A percentile compares a stretch with the other conserved stretches of the same genome.
phyloP scores from a whole-genome alignment of 2,113 vertebrate genomes.

The Leptocoma aspasia region DNA sequence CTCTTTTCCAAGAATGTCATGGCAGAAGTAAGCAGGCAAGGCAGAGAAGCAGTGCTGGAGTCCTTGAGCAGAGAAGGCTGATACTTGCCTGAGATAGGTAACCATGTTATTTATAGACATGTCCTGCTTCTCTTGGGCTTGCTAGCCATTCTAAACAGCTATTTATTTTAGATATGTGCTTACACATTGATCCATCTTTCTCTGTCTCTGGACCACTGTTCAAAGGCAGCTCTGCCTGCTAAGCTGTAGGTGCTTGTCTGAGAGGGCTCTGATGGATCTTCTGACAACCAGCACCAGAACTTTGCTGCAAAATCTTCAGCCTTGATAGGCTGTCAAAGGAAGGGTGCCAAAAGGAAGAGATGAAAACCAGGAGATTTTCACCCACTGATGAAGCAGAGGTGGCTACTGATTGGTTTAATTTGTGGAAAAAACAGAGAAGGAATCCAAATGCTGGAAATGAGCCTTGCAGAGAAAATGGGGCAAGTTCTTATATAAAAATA shows the following conservation, averaged over 20 bases:
- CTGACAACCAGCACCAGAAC: background rate
- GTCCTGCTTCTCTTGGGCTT: background rate
- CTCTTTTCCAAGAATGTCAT: background rate
- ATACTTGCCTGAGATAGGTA: background rate
- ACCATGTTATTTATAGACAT: background rate
- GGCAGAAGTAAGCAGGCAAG: conserved; percentile 5
- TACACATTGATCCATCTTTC: background rate
- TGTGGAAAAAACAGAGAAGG: background rate
- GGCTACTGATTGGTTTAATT: background rate
- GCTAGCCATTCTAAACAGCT: background rate
- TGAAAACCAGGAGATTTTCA: background rate
- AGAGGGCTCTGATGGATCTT: background rate
- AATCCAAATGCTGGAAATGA: background rate
- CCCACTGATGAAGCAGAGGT: conserved; percentile 9
- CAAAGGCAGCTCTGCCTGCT: background rate
- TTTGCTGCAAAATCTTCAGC: background rate
- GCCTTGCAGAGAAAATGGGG: conserved; percentile 1
- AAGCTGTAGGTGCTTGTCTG: background rate
- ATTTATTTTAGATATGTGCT: background rate
- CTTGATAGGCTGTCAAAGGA: background rate
- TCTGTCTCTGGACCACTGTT: background rate
- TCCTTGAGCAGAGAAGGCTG: background rate
- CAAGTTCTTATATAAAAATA: conserved; percentile 34
- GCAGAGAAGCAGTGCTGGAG: background rate
- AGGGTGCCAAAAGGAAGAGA: background rate